Evolutionary conservation across 2,888 invertebrate genomes (phyloP).

Genomic region (Hypomecis punctinalis): DNA sequence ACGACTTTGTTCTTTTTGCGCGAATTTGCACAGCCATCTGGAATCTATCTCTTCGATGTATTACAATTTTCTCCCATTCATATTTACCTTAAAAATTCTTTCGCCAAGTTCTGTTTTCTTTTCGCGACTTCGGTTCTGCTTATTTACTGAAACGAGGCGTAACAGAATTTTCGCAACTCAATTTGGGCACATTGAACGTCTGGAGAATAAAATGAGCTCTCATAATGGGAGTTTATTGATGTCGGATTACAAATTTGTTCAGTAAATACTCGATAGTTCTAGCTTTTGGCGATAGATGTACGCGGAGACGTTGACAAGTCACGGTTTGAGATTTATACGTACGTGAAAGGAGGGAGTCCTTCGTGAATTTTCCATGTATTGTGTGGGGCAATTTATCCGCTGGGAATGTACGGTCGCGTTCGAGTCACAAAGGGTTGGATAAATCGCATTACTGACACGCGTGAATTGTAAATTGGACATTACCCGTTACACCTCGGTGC

Average conservation of each 20-base stretch:
- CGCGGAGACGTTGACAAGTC: constrained; percentile 33
- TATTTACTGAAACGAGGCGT: constrained; percentile 66
- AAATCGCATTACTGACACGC: constrained; percentile 81
- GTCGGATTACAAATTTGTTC: constrained; percentile 30
- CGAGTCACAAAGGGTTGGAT: constrained; percentile 78
- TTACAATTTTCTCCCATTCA: constrained; percentile 62
- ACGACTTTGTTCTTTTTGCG: constrained; percentile 58
- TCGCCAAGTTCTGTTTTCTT: constrained; percentile 63
- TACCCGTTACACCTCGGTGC: constrained; percentile 74
- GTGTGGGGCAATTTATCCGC: constrained; percentile 67
- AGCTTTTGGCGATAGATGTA: background rate
- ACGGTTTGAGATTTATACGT: constrained; percentile 40
- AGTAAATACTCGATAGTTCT: constrained; percentile 31
- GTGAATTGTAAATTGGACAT: constrained; percentile 85
- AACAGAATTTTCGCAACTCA: constrained; percentile 62
- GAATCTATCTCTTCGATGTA: constrained; percentile 61
- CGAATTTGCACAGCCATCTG: constrained; percentile 62
- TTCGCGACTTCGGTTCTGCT: constrained; percentile 45
- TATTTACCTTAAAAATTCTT: constrained; percentile 61
- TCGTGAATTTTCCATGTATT: constrained; percentile 68
- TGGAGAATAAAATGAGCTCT: constrained; percentile 60
- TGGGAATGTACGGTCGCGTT: constrained; percentile 62
- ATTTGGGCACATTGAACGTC: constrained; percentile 69
- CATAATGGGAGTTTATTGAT: constrained; percentile 45
- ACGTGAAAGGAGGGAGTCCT: constrained; percentile 50